phyloP scores from a whole-genome alignment of 1,140 invertebrate genomes.

The Chymomyza costata region DNA sequence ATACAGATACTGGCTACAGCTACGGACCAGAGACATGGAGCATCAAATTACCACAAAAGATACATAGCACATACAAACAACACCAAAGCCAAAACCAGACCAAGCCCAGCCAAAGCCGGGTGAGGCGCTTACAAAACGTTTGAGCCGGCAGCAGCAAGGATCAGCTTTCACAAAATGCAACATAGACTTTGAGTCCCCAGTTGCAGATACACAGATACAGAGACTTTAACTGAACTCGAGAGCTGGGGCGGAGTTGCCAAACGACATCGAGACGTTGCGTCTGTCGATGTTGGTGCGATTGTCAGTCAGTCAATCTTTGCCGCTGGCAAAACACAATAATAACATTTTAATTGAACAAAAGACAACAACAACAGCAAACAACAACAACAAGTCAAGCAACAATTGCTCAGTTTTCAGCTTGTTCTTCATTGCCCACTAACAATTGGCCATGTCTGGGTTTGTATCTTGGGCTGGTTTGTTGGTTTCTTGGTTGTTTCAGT shows the following conservation, averaged over 20 bases:
- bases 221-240: not conserved
- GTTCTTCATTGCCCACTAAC: conserved; percentile 3
- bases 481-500: too few relatives aligned
- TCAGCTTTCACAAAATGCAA: conserved; percentile 66
- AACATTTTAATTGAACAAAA: conserved; percentile 72
- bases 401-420: conserved; percentile 29
- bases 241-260: not conserved
- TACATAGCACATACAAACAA: too few relatives aligned
- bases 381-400: conserved; percentile 49
- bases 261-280: not conserved
- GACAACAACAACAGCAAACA: conserved; percentile 25
- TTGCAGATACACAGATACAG: conserved; percentile 17
- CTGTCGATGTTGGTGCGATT: conserved; percentile 20
- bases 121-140: conserved; percentile 53
- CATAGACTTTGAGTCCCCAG: conserved; percentile 64
- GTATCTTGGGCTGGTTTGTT: too few relatives aligned
- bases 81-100: conserved; percentile 6
- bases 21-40: conserved; percentile 23
- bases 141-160: conserved; percentile 26
- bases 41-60: conserved; percentile 59
- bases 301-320: conserved; percentile 42
- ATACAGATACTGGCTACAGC: too few relatives aligned
- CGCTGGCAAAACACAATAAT: conserved; percentile 55
- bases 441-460: conserved; percentile 14
- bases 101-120: conserved; percentile 18